These are phyloP conservation scores for Corythaeola cristata DNA, from an alignment of 2,113 vertebrate species.

Conservation along the genomic window DNA sequence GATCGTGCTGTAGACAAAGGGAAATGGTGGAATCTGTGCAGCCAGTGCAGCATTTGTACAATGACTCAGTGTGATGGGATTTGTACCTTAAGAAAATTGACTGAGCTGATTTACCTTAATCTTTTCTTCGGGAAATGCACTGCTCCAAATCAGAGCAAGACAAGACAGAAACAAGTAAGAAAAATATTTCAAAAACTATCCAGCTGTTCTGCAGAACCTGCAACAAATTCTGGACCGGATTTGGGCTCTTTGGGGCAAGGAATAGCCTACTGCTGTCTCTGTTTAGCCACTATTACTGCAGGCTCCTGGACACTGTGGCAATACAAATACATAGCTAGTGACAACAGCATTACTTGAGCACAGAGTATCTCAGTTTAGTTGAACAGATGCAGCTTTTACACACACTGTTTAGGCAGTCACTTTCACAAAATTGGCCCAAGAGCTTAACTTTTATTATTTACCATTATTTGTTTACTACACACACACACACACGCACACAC, in stretches of 20 bases:
- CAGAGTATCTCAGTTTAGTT: background rate
- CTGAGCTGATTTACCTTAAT: background rate
- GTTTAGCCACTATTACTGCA: background rate
- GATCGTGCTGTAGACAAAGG: background rate
- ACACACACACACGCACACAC: background rate
- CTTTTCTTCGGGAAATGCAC: background rate
- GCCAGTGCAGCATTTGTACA: background rate
- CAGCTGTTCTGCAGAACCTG: background rate
- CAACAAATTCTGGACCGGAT: background rate
- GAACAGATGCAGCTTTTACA: background rate
- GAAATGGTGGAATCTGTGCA: background rate
- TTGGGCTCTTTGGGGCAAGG: background rate
- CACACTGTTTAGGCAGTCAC: background rate
- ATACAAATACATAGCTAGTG: background rate
- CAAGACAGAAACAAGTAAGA: background rate
- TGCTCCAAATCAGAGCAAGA: background rate
- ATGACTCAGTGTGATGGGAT: background rate
- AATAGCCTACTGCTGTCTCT: background rate
- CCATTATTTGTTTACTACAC: background rate
- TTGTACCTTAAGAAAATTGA: background rate
- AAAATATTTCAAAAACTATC: background rate
- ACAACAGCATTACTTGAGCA: background rate
- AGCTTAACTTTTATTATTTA: background rate
- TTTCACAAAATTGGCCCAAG: background rate
- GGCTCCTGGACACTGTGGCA: background rate